Evolutionary conservation across 2,888 invertebrate species (phyloP), one percentile per base, ranked within the genome.

Genomic region (Ferdinandea cuprea): DNA sequence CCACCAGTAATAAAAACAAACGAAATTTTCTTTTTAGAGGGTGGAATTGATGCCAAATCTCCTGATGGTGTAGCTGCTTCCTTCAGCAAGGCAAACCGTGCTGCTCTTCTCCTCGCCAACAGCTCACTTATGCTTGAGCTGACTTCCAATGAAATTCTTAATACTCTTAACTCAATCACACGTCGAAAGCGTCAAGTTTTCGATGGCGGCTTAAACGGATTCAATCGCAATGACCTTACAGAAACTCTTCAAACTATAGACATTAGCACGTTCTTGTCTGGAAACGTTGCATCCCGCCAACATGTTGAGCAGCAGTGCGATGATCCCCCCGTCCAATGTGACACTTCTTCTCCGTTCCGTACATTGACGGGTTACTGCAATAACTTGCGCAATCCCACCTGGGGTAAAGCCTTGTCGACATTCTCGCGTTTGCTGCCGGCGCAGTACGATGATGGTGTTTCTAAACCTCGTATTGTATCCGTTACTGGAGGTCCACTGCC

Each of bases 371-470:
- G 97, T 0, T 95, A 95, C 87, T 98, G 98, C 88, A 98, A 98
- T 88, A 98, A 98, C 88, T 90, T 97, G 58, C 93, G 95, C 32
- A 95, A 96, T 88, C 96, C 97, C 0, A 93, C 93, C 72, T 93
- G 95, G 87, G 98, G 97, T 15, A 96, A 96, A 88, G 95, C 96
- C 86, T 92, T 97, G 87, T 96, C 96, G 0, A 95, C 96, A 0
- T 97, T 98, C 88, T 95, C 96, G 0, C 93, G 98, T 86, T 91
- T 98, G 76, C 89, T 98, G 78, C 96, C 97, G 0, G 95, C 97
- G 1, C 94, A 94, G 69, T 98, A 98, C 89, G 96, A 97, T 91
- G 97, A 98, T 89, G 97, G 96, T 72, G 94, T 98, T 19, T 96
- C 96, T 5, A 94, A 95, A 19, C 97, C 97, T 0, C 93, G 96